Conservation (phyloP, 2,797 vertebrate genomes). For the Xenopus petersii region DNA sequence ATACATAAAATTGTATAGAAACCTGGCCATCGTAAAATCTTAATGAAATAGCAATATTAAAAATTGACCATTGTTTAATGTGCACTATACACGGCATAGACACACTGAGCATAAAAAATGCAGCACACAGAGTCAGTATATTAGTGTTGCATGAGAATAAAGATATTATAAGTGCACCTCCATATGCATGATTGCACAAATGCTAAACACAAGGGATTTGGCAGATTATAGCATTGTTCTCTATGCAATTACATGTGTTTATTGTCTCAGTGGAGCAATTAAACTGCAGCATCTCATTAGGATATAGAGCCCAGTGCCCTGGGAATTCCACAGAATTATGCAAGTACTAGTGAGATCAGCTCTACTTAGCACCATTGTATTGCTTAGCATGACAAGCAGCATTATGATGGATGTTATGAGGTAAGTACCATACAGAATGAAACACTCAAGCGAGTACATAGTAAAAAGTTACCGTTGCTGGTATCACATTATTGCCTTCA, state of each 20-base stretch:
- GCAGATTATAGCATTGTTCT: conserved; percentile 26
- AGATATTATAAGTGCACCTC: not conserved
- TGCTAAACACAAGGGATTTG: not conserved
- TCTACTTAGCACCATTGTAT: not conserved
- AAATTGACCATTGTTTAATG: too few species aligned
- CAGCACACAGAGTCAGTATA: not conserved
- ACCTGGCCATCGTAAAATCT: too few species aligned
- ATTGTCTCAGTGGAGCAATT: conserved; percentile 31
- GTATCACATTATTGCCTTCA: too few species aligned
- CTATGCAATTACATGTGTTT: conserved; percentile 6
- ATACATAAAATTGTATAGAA: too few species aligned
- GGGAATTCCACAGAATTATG: conserved; percentile 7
- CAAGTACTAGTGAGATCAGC: not conserved
- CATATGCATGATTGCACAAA: conserved; percentile 23
- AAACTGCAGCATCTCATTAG: conserved; percentile 41
- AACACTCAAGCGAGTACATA: too few species aligned
- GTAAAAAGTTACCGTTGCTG: too few species aligned
- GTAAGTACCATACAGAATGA: too few species aligned
- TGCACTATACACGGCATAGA: too few species aligned
- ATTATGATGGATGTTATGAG: too few species aligned
- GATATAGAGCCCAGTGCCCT: conserved; percentile 10
- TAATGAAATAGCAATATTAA: too few species aligned
- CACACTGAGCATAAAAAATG: too few species aligned
- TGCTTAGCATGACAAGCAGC: not conserved
- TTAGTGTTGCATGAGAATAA: not conserved